Base-by-base conservation (phyloP, 2,113 vertebrate species). In the Charina bottae region DNA sequence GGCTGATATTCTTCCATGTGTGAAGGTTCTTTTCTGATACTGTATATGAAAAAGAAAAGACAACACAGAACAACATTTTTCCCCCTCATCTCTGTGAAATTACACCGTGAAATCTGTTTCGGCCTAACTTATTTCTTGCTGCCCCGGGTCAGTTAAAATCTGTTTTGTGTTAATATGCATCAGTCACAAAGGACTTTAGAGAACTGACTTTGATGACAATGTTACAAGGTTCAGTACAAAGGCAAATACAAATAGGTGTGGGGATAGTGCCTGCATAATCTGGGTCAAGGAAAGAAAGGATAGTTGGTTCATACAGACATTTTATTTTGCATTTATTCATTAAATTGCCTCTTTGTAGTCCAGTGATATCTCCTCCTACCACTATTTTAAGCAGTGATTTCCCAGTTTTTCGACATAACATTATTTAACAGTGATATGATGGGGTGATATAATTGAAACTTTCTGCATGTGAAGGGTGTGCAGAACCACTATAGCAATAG, bases 1-100 rank as follows among this genome's bases (percentile, higher is more conserved):
- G 95, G 95, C 83, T 96, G 96, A 96, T 96, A 96, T 94, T 96
- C 94, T 94, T 96, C 95, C 93, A 92, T 96, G 96, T 96, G 95
- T 91, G 59, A 93, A 96, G 95, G 92, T 95, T 96, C 94, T 97
- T 96, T 96, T 96, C 95, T 96, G 96, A 96, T n/a, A n/a, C n/a
- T n/a, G n/a, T 95, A 96, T 87, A 97, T 96, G 96, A 96, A 94
- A 96, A 95, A 94, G 28, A 95, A 94, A 33, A 55, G 28, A 86
- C 2, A 87, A 42, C 94, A 96, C 93, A 37, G 6, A 92, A 94
- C 1, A 87, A 87, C 89, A 96, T 93, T 95, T 92, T 95, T 85
- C 53, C 95, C 78, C 92, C 87, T 89, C 85, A 88, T 91, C 85
- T 72, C 56, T 95, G 90, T 92, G 95, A 89, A 56, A 90, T 46